Evolutionary conservation across 2,113 vertebrate genomes (phyloP).

Genomic region (Numenius arquata): DNA sequence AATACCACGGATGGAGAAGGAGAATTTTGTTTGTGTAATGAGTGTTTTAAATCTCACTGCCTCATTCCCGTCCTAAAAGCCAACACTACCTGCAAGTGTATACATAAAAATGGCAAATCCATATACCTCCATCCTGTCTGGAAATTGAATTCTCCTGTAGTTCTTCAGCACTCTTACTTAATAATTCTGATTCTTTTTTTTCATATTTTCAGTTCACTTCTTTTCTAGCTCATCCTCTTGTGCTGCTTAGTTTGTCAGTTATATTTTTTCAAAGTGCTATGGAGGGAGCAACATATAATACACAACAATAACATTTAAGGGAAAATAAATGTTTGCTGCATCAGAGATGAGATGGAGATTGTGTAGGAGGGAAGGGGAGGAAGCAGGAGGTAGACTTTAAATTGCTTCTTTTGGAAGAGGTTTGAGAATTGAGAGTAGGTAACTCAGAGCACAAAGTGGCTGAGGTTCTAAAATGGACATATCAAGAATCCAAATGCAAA

Average conservation of each 20-base stretch:
- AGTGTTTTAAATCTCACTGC: background rate
- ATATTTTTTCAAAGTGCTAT: constrained; percentile 1
- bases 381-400: background rate
- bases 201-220: background rate
- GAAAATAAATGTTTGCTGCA: constrained; percentile 22
- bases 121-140: background rate
- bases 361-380: constrained; percentile 2
- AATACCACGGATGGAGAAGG: background rate
- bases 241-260: background rate
- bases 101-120: background rate
- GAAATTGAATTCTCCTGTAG: background rate
- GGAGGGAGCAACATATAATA: background rate
- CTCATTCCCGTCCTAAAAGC: background rate
- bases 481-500: background rate
- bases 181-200: background rate
- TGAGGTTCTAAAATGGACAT: background rate
- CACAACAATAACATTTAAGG: background rate
- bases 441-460: background rate
- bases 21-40: background rate
- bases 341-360: background rate
- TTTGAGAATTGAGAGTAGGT: background rate
- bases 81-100: background rate
- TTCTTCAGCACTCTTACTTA: background rate
- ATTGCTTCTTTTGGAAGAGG: constrained; percentile 13
- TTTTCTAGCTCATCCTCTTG: background rate